A percentile compares a stretch with the other conserved stretches of the same genome.
These are phyloP conservation scores for Chaenogobius annularis DNA, from an alignment of 2,113 vertebrate genomes.

Conservation along the genomic window DNA sequence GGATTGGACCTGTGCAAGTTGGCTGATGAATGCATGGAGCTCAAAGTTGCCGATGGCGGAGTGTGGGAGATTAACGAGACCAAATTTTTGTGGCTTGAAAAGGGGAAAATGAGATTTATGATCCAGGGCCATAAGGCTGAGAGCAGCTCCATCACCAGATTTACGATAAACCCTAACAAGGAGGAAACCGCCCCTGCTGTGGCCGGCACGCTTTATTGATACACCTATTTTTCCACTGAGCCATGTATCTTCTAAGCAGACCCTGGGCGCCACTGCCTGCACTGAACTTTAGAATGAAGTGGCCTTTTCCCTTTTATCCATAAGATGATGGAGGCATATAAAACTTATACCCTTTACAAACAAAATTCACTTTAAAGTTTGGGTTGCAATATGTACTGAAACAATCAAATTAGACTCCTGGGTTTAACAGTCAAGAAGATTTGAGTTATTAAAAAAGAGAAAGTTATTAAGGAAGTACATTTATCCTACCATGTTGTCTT, in stretches of 20 bases:
- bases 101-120: conserved; percentile 81
- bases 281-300: conserved; percentile 38
- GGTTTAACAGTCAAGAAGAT: not conserved
- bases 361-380: not conserved
- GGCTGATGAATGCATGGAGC: conserved; percentile 75
- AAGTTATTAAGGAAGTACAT: not conserved
- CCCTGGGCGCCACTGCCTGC: conserved; percentile 39
- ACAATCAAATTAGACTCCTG: not conserved
- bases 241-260: conserved; percentile 33
- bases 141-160: conserved; percentile 81
- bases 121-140: conserved; percentile 68
- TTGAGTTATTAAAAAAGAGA: not conserved
- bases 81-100: conserved; percentile 72
- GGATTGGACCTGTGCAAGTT: conserved; percentile 63
- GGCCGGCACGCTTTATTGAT: conserved; percentile 67
- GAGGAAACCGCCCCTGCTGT: conserved; percentile 72
- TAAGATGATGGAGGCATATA: conserved; percentile 27
- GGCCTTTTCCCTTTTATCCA: conserved; percentile 44
- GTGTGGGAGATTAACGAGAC: conserved; percentile 79
- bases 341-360: not conserved
- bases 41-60: conserved; percentile 76
- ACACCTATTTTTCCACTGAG: conserved; percentile 60
- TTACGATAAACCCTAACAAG: conserved; percentile 80
- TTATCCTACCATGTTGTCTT: not conserved
- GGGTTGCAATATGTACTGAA: not conserved